These are phyloP conservation scores for Acleris literana DNA, from an alignment of 2,888 invertebrate genomes.

Conservation along the genomic window DNA sequence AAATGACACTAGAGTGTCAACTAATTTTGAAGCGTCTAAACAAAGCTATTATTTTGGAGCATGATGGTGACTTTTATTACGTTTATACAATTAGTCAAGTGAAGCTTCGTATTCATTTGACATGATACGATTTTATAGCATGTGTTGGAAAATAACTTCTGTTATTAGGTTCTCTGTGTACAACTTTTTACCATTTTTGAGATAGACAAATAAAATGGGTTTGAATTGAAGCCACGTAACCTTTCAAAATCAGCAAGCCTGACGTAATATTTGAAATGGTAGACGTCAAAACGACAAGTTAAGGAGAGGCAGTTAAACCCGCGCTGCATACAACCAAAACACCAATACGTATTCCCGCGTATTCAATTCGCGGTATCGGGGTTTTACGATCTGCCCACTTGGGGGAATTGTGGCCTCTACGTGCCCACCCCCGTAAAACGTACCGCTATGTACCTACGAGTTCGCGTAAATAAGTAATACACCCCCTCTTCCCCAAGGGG, in stretches of 20 bases:
- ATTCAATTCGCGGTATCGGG: slow-evolving; percentile 80
- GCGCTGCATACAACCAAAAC: slow-evolving; percentile 43
- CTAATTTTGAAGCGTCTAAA: slow-evolving; percentile 14
- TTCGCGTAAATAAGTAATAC: slow-evolving; percentile 71
- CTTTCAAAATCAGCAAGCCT: background rate
- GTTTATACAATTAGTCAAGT: slow-evolving; percentile 45
- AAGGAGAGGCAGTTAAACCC: slow-evolving; percentile 43
- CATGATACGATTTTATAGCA: slow-evolving; percentile 20
- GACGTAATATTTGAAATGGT: background rate
- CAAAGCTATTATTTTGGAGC: slow-evolving; percentile 26
- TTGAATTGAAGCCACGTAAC: no score
- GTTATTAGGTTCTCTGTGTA: slow-evolving; percentile 15
- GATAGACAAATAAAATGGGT: no score
- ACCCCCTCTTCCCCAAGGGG: slow-evolving; percentile 56
- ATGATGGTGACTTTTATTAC: slow-evolving; percentile 31
- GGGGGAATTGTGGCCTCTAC: slow-evolving; percentile 78
- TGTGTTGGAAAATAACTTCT: slow-evolving; percentile 8
- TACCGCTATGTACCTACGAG: slow-evolving; percentile 54
- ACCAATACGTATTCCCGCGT: slow-evolving; percentile 66
- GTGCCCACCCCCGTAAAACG: slow-evolving; percentile 66
- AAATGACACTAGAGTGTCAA: background rate
- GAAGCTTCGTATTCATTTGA: slow-evolving; percentile 66
- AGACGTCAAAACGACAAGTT: slow-evolving; percentile 1
- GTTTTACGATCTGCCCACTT: slow-evolving; percentile 79
- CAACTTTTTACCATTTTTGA: no score